Evolutionary conservation across 2,888 invertebrate genomes (phyloP).

Genomic region (Erpobdella octoculata): DNA sequence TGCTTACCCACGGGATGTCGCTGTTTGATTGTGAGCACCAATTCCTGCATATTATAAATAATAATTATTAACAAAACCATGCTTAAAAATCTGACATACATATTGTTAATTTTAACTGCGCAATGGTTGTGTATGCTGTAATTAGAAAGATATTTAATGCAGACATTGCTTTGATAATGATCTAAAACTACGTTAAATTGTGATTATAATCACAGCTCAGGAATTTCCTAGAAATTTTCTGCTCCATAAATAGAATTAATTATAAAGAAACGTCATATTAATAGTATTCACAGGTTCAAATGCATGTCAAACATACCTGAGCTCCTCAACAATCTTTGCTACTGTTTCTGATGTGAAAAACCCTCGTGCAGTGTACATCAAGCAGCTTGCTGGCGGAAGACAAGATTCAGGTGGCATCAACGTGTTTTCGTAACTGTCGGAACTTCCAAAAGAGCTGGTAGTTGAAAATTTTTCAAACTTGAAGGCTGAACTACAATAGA

Average conservation of each 20-base stretch:
- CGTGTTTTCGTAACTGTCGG: conserved; percentile 6
- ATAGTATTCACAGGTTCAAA: background rate
- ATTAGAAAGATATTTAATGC: no score
- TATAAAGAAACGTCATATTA: background rate
- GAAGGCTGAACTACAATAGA: background rate
- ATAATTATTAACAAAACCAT: no score
- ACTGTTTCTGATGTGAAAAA: conserved; percentile 1
- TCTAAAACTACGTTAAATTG: no score
- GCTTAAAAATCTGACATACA: no score
- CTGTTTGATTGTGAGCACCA: background rate
- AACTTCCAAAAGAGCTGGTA: conserved; percentile 5
- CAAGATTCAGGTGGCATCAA: background rate
- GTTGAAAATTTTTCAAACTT: background rate
- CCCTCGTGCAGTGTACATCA: background rate
- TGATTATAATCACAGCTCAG: no score
- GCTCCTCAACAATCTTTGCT: background rate
- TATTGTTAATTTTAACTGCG: no score
- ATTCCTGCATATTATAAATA: no score
- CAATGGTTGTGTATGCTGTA: no score
- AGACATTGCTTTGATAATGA: no score
- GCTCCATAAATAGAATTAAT: background rate
- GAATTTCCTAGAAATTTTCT: no score
- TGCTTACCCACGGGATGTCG: background rate
- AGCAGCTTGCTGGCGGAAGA: background rate
- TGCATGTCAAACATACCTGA: background rate